phyloP scores from a whole-genome alignment of 2,113 vertebrate species.

The Salvelinus fontinalis region DNA sequence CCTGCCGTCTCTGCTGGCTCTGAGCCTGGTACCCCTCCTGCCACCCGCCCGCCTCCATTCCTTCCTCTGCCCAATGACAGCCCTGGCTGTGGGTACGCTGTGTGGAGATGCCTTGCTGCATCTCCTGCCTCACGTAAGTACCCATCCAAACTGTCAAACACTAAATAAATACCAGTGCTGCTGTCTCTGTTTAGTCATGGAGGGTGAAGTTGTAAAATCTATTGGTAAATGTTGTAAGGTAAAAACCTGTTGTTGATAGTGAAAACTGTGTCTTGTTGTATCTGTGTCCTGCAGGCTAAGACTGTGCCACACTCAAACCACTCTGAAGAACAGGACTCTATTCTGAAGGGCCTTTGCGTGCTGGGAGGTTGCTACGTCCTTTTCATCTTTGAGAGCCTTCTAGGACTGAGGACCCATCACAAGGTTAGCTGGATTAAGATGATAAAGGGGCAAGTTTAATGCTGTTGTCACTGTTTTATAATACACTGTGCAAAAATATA shows the following conservation, averaged over 20 bases:
- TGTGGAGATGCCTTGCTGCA: conserved; percentile 84
- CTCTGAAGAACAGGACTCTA: conserved; percentile 52
- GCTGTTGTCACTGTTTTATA: too few relatives aligned
- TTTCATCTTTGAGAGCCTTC: conserved; percentile 73
- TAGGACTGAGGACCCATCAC: conserved; percentile 56
- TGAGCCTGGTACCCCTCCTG: conserved; percentile 70
- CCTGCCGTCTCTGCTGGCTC: conserved; percentile 72
- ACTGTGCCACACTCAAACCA: conserved; percentile 33
- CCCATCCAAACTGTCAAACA: not conserved
- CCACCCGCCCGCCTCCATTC: conserved; percentile 52
- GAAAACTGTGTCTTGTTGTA: too few relatives aligned
- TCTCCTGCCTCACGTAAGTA: conserved; percentile 80
- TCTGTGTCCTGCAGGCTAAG: conserved; percentile 61
- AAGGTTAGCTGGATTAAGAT: conserved; percentile 26
- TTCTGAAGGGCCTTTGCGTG: conserved; percentile 70
- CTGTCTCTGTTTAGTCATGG: not conserved
- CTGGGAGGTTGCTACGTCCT: conserved; percentile 78
- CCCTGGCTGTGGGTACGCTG: conserved; percentile 81
- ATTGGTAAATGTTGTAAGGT: not conserved
- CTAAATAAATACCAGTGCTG: not conserved
- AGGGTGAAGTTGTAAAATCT: too few relatives aligned
- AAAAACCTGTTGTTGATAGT: too few relatives aligned
- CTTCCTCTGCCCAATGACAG: conserved; percentile 79
- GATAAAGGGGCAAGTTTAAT: too few relatives aligned
- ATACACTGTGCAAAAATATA: too few relatives aligned